phyloP scores from a whole-genome alignment of 2,113 vertebrate species.

The Eurystomus gularis region DNA sequence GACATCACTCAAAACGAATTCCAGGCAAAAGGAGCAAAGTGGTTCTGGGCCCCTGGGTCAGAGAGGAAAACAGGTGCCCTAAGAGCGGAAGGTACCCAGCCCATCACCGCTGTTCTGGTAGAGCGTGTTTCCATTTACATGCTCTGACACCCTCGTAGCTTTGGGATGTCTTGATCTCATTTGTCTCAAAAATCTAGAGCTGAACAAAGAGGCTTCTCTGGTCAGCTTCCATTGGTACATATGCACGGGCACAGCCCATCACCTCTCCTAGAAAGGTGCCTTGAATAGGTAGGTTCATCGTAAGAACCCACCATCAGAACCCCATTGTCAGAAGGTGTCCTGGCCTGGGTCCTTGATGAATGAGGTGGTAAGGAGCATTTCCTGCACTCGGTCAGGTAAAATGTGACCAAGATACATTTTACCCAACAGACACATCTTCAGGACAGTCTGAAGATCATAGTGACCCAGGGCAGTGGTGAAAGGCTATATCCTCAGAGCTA shows the following conservation, averaged over 20 bases:
- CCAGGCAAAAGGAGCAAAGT: not conserved
- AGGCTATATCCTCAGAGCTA: not conserved
- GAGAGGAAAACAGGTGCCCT: not conserved
- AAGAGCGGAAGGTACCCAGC: not conserved
- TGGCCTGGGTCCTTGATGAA: not conserved
- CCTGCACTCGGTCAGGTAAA: not conserved
- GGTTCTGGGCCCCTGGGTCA: not conserved
- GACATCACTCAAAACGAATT: not conserved
- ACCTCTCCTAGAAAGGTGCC: not conserved
- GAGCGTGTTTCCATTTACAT: not conserved
- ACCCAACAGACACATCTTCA: not conserved
- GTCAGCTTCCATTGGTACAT: not conserved
- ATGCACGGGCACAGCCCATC: fast-evolving
- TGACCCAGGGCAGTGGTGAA: not conserved
- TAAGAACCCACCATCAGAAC: too few species aligned
- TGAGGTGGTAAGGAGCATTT: not conserved
- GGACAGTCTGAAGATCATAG: not conserved
- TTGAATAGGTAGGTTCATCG: not conserved
- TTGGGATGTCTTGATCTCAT: not conserved
- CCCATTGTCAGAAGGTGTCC: not conserved
- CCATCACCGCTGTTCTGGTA: not conserved
- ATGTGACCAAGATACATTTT: fast-evolving
- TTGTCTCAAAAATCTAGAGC: not conserved
- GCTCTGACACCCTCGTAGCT: not conserved
- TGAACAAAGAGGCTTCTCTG: not conserved